Evolutionary conservation across 53 echinoderm and acorn worm species (phyloP).

Genomic region (Patiria pectinifera): DNA sequence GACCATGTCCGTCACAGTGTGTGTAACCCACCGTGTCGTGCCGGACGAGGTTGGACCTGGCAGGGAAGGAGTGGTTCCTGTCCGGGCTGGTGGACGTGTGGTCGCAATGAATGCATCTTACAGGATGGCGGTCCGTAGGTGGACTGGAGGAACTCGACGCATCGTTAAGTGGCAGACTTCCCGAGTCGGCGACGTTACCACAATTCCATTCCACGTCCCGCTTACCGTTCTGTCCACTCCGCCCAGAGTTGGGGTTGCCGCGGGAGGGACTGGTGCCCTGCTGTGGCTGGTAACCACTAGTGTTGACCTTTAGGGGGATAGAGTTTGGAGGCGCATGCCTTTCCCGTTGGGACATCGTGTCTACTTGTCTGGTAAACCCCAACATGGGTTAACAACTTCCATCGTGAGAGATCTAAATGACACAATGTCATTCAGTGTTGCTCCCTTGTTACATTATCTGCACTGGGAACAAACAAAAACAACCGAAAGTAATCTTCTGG

Average conservation of each 20-base stretch:
- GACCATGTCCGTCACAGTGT: slow-evolving; percentile 42
- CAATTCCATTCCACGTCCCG: background rate
- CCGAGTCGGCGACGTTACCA: background rate
- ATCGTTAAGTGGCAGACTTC: background rate
- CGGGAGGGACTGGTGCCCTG: slow-evolving; percentile 16
- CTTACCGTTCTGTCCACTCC: background rate
- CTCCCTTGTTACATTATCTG: background rate
- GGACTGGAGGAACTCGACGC: background rate
- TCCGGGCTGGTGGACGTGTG: background rate
- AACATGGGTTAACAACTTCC: background rate
- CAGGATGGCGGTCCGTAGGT: background rate
- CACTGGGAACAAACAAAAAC: background rate
- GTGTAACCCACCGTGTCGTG: slow-evolving; percentile 36
- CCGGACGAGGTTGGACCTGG: background rate
- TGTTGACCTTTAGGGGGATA: background rate
- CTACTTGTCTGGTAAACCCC: background rate
- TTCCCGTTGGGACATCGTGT: slow-evolving; percentile 24
- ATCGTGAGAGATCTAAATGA: background rate
- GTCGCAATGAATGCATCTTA: too few species aligned
- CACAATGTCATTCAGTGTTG: background rate
- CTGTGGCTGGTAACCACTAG: background rate
- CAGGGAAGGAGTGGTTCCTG: background rate
- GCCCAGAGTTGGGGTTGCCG: background rate
- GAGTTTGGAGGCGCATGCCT: slow-evolving; percentile 7
- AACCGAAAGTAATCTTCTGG: background rate